Base-by-base conservation (phyloP, 2,113 vertebrate species). In the Zingel zingel region DNA sequence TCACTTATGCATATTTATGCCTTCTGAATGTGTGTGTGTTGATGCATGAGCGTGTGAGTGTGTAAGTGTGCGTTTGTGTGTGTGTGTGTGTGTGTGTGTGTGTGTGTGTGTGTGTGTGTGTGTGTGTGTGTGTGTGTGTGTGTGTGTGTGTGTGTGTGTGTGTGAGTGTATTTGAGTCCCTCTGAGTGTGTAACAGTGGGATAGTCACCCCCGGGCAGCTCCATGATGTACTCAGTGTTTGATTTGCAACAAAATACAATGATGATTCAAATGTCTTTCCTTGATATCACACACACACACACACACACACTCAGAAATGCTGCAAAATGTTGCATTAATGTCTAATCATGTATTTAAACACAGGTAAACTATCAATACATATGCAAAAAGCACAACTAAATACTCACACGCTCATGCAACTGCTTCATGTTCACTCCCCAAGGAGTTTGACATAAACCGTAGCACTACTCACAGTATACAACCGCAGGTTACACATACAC, bases 1-100 rank as follows among this genome's bases (percentile, higher is more conserved):
- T 76, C 73, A 70, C 74, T 78, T 75, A 21, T 84, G 75, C 83
- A 89, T 88, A 81, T 84, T 75, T 27, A 88, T 82, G 77, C 61
- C 57, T 62, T 75, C 5, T 13, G 18, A 50, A 16, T 48, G 73
- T 53, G 47, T 86, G 75, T 78, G 62, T 68, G 75, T 86, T n/a
- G 36, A 14, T 53, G 19, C 16, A 9, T 64, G 68, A 54, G 18
- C 18, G 67, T 39, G 50, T 45, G 76, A 65, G 61, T 87, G 73
- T 74, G 69, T 62, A 71, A 88, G 66, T 53, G 66, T 79, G 67
- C 65, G 62, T 81, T 68, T 74, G 72, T 56, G 77, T 66, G 30
- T 71, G 66, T 59, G 15, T 82, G 54, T 70, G 70, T 53, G 79
- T 64, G 25, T 64, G 64, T 59, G n/a, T 30, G 18, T 71, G 69